Evolutionary conservation across 2,113 vertebrate species (phyloP), one percentile per base, ranked within the genome.

Genomic region (Forbesichthys agassizii): DNA sequence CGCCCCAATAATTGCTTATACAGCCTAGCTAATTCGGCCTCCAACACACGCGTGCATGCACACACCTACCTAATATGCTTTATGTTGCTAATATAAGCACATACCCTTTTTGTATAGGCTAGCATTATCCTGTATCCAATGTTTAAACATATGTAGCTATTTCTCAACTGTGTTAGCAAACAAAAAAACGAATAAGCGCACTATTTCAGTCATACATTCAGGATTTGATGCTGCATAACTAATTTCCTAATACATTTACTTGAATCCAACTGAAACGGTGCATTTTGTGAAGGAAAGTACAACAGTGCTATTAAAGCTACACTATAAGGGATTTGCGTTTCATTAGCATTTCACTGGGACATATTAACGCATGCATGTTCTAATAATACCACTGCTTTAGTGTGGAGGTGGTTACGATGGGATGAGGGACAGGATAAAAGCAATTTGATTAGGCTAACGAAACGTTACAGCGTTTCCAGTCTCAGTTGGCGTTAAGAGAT

Each of bases 1-100:
- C 85, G 88, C 75, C 92, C 93, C 90, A 90, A 84, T 89, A 92
- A 89, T 90, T 91, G 86, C 89, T 91, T 81, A 87, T 89, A 89
- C 82, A 77, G 83, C 87, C 87, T 77, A 80, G 86, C 92, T 91
- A 90, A 91, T 91, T 92, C 90, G 85, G 86, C 86, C 85, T 87
- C 85, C 81, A 72, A 81, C 59, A 62, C n/a, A 66, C 56, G 65
- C 20, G 62, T 56, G 71, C 67, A 74, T 61, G 67, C 42, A 63
- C 18, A 16, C 33, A 59, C 36, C 33, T 53, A 33, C 12, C 58
- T 69, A 63, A 66, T 58, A 61, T 74, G 79, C 89, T 89, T 88
- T 82, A 82, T 71, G 70, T 71, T 47, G 78, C 63, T 86, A 82
- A 81, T 61, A 70, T 52, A 11, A 49, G 69, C 69, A 27, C 27